A percentile compares a stretch with the other conserved stretches of the same genome.
These are phyloP conservation scores for Nomada goodeniana DNA, from an alignment of 2,888 invertebrate species.

Conservation along the genomic window DNA sequence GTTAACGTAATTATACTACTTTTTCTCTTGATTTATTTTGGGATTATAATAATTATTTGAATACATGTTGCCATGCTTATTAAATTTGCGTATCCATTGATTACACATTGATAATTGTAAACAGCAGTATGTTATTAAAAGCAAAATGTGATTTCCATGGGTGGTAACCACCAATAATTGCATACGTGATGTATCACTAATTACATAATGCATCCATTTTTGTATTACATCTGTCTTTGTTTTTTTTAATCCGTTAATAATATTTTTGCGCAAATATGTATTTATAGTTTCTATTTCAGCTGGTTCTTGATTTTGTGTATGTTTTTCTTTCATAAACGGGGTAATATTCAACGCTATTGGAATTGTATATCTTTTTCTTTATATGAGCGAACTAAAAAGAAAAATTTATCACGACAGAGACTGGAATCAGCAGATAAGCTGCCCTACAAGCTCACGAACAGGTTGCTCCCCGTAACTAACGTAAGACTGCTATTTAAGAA, in stretches of 20 bases:
- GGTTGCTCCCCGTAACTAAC: conserved; percentile 45
- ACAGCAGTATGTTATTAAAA: neutral
- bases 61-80: neutral
- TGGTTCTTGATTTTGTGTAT: neutral
- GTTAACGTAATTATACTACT: neutral
- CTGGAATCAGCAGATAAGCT: conserved; percentile 39
- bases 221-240: neutral
- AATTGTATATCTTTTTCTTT: neutral
- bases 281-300: neutral
- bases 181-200: neutral
- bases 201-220: conserved; percentile 30
- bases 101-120: conserved; percentile 2
- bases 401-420: neutral
- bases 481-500: conserved; percentile 28
- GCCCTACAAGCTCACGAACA: conserved; percentile 41
- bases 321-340: neutral
- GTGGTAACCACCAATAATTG: neutral
- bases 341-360: neutral
- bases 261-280: neutral
- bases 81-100: neutral
- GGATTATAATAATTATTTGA: neutral
- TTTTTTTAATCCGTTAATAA: neutral
- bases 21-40: neutral
- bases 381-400: neutral
- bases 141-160: neutral